A percentile compares a stretch with the other conserved stretches of the same genome.
phyloP scores from a whole-genome alignment of 2,113 vertebrate species.

The Charadrius vociferus region DNA sequence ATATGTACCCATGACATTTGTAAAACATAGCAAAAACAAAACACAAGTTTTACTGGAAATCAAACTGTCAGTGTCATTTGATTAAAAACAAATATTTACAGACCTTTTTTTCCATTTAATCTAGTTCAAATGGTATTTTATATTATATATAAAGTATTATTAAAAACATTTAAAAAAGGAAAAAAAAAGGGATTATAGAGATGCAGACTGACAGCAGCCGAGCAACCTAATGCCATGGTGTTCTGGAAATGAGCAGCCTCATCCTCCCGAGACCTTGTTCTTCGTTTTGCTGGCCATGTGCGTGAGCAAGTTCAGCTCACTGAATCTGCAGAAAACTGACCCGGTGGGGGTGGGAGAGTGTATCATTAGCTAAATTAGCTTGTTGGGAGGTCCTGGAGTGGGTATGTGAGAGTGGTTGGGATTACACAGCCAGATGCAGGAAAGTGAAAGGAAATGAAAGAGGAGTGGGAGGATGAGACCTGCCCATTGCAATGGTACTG shows the following conservation, averaged over 20 bases:
- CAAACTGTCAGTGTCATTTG: rapidly evolving
- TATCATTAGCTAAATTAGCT: neutral
- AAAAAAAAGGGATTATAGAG: neutral
- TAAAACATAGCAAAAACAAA: neutral
- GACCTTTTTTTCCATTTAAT: neutral
- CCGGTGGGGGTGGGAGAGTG: rapidly evolving
- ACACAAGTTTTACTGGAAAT: neutral
- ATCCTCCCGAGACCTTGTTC: neutral
- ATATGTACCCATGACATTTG: neutral
- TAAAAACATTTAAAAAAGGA: neutral
- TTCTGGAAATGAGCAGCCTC: neutral
- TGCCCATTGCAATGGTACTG: neutral
- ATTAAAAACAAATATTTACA: neutral
- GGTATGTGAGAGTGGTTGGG: neutral
- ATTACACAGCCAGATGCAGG: neutral
- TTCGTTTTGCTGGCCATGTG: neutral
- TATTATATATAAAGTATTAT: neutral
- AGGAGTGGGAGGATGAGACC: neutral
- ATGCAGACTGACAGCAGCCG: neutral
- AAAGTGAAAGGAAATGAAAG: neutral
- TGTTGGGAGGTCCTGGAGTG: neutral
- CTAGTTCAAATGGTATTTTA: neutral
- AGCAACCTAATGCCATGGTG: neutral
- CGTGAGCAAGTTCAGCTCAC: neutral
- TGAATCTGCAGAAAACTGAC: neutral